phyloP scores from a whole-genome alignment of 2,113 vertebrate species.

The Pelmatolapia mariae region DNA sequence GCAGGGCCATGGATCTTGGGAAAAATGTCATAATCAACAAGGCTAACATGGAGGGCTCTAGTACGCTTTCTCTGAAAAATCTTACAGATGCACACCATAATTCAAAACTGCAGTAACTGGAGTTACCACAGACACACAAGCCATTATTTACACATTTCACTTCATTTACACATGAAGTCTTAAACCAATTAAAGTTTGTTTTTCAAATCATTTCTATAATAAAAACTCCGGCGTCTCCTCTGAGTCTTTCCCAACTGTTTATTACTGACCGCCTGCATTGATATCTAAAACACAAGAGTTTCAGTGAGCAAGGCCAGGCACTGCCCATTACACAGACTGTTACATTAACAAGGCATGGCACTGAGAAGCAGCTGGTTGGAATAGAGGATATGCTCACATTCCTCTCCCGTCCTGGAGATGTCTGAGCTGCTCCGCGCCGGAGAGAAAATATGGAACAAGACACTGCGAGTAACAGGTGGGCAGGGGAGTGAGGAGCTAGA shows the following conservation, averaged over 20 bases:
- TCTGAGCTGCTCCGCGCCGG: neutral
- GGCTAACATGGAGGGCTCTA: neutral
- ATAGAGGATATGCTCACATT: constrained; percentile 15
- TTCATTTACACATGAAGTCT: neutral
- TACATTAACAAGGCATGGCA: constrained; percentile 34
- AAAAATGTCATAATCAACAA: neutral
- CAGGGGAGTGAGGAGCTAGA: neutral
- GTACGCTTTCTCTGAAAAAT: neutral
- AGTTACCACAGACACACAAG: neutral
- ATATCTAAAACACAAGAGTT: neutral
- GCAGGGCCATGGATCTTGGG: neutral
- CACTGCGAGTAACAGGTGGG: constrained; percentile 43
- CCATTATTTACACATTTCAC: neutral
- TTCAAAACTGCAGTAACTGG: neutral
- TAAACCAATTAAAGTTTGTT: neutral
- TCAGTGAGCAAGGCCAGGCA: constrained; percentile 6
- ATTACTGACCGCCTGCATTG: neutral
- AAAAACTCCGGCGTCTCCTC: neutral
- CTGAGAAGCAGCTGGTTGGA: constrained; percentile 37
- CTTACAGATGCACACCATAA: neutral
- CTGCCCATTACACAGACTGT: constrained; percentile 9
- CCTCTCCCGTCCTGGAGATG: constrained; percentile 12
- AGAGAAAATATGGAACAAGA: neutral
- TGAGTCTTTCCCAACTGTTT: neutral
- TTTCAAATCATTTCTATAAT: neutral